These are phyloP conservation scores for Boloria selene DNA, from an alignment of 2,888 invertebrate genomes.

Conservation along the genomic window DNA sequence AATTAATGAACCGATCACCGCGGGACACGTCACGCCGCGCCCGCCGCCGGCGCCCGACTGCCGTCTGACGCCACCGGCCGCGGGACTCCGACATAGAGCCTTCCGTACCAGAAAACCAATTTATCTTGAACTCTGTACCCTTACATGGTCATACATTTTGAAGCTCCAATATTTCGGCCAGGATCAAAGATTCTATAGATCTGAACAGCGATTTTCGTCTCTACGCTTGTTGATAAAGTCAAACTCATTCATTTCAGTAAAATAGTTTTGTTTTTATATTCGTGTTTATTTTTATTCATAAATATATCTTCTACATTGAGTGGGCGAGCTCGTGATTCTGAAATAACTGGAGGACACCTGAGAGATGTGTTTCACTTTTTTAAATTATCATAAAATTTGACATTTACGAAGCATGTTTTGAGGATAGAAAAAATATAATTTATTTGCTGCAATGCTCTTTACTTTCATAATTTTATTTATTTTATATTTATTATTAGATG, in stretches of 20 bases:
- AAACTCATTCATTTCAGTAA: background rate
- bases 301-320: too few relatives aligned
- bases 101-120: constrained; percentile 15
- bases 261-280: background rate
- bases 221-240: constrained; percentile 1
- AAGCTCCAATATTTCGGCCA: background rate
- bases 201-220: background rate
- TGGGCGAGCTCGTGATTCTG: too few relatives aligned
- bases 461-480: too few relatives aligned
- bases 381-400: too few relatives aligned
- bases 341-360: too few relatives aligned
- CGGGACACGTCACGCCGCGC: constrained; percentile 15
- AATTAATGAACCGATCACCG: background rate
- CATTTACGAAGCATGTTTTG: too few relatives aligned
- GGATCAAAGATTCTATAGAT: constrained; percentile 3
- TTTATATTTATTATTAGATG: too few relatives aligned
- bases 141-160: background rate
- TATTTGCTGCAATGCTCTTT: too few relatives aligned
- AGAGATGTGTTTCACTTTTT: too few relatives aligned
- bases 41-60: constrained; percentile 40
- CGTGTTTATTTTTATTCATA: too few relatives aligned
- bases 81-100: constrained; percentile 24
- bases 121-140: constrained; percentile 3
- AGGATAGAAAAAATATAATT: too few relatives aligned
- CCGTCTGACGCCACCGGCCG: constrained; percentile 31